Percentiles rank a stretch among this genome's conserved stretches.
These are phyloP conservation scores for Galago senegalensis DNA, from an alignment of 2,797 vertebrate species.

Conservation along the genomic window DNA sequence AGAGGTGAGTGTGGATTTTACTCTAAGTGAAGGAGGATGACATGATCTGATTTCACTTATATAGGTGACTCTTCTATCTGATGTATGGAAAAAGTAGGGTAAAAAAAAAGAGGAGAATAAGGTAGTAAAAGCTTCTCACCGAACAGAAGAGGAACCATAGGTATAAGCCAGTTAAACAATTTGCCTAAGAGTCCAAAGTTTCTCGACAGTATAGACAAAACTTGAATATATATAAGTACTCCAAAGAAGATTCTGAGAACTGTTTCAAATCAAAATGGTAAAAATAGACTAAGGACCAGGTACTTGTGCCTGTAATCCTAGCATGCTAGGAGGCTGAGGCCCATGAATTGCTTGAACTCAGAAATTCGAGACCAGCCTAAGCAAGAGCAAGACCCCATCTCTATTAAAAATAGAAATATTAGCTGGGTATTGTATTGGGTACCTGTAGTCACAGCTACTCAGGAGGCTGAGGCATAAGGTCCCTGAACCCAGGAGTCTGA, in stretches of 20 bases:
- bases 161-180: not conserved
- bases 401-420: no score
- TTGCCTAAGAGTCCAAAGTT: not conserved
- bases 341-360: no score
- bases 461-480: no score
- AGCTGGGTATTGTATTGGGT: no score
- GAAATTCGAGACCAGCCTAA: no score
- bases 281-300: not conserved
- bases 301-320: no score
- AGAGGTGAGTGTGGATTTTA: not conserved
- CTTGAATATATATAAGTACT: not conserved
- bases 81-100: not conserved
- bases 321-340: no score
- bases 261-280: constrained; percentile 16
- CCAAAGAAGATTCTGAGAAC: not conserved
- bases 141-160: not conserved
- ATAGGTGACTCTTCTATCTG: not conserved
- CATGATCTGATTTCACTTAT: constrained; percentile 10
- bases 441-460: no score
- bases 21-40: not conserved
- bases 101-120: not conserved
- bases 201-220: not conserved
- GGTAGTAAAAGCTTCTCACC: not conserved
- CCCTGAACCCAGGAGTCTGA: no score
- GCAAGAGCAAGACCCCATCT: no score